Evolutionary conservation across 2,113 vertebrate species (phyloP).

Genomic region (Proterorhinus semilunaris): DNA sequence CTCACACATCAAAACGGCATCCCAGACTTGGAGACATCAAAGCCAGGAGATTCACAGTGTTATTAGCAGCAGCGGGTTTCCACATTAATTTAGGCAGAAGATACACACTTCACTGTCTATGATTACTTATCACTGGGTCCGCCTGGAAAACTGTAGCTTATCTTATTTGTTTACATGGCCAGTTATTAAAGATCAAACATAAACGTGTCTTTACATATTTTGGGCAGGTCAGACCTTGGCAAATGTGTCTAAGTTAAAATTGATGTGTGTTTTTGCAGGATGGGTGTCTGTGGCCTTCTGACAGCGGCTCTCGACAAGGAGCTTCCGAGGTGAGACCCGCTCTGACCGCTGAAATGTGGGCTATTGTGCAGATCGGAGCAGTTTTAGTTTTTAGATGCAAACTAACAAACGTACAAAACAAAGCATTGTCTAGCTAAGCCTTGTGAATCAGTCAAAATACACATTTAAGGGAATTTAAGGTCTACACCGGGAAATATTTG

Average conservation of each 20-base stretch:
- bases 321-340: slow-evolving; percentile 69
- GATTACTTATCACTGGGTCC: not conserved
- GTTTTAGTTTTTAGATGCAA: no score
- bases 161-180: not conserved
- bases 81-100: slow-evolving; percentile 1
- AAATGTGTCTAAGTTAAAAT: not conserved
- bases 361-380: not conserved
- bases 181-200: not conserved
- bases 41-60: slow-evolving; percentile 3
- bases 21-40: slow-evolving; percentile 13
- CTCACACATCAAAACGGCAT: slow-evolving; percentile 18
- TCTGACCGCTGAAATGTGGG: not conserved
- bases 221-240: not conserved
- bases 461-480: no score
- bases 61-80: slow-evolving; percentile 3
- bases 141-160: not conserved
- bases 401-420: no score
- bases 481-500: no score
- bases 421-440: no score
- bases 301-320: slow-evolving; percentile 65
- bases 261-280: slow-evolving; percentile 51
- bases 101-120: not conserved
- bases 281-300: slow-evolving; percentile 72
- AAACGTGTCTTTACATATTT: not conserved
- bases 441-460: no score